Evolutionary conservation across 1,140 invertebrate species (phyloP).

Genomic region (Philotrypesis tridentata): DNA sequence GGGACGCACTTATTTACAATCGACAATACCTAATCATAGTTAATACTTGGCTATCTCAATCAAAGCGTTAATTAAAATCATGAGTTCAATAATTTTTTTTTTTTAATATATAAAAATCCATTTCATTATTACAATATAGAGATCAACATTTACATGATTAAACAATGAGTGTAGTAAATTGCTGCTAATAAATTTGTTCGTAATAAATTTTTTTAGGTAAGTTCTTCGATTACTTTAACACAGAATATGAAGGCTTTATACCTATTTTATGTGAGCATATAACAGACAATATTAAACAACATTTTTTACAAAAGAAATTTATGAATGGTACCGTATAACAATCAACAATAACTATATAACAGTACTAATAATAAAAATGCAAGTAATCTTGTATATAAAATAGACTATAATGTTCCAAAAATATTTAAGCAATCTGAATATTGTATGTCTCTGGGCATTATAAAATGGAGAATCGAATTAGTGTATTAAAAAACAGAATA

Average conservation of each 20-base stretch:
- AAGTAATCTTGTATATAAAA: too few species aligned
- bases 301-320: background rate
- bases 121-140: too few species aligned
- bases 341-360: too few species aligned
- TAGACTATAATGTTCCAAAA: background rate
- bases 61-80: background rate
- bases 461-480: conserved; percentile 3
- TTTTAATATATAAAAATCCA: too few species aligned
- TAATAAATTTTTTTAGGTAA: too few species aligned
- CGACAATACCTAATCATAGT: background rate
- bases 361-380: too few species aligned
- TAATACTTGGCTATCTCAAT: background rate
- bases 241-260: background rate
- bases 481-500: conserved; percentile 29
- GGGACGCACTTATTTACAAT: conserved; percentile 35
- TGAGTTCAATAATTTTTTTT: too few species aligned
- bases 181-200: too few species aligned
- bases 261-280: background rate
- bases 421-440: background rate
- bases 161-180: too few species aligned
- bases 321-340: conserved; percentile 29
- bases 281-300: conserved; percentile 9
- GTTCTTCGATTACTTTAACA: background rate
- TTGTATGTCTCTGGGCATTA: conserved; percentile 1
- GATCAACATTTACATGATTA: too few species aligned